Percentiles rank a stretch among this genome's conserved stretches.
These are phyloP conservation scores for Lates calcarifer DNA, from an alignment of 2,113 vertebrate species.

Conservation along the genomic window DNA sequence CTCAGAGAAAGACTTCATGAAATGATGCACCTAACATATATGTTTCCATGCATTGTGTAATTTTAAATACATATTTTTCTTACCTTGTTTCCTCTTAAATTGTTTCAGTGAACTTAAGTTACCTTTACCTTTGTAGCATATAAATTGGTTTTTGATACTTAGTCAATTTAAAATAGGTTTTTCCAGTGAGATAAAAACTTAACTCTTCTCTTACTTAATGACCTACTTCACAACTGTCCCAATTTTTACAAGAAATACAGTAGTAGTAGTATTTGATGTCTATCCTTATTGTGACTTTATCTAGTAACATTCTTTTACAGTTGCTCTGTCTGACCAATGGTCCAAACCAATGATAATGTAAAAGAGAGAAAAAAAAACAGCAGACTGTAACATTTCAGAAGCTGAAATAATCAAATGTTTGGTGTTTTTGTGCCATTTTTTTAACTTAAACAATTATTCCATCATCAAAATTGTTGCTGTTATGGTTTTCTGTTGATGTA, in stretches of 20 bases:
- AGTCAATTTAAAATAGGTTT: too few relatives aligned
- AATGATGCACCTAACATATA: not conserved
- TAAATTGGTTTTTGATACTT: not conserved
- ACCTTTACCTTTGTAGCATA: not conserved
- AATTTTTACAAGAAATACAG: not conserved
- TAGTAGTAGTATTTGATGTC: not conserved
- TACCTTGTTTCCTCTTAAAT: not conserved
- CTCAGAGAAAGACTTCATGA: not conserved
- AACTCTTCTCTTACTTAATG: not conserved
- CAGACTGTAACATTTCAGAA: not conserved
- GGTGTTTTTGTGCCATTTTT: not conserved
- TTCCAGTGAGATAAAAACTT: not conserved
- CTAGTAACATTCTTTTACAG: not conserved
- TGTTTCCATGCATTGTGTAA: not conserved
- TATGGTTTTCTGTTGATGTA: not conserved
- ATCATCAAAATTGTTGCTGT: not conserved
- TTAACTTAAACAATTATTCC: not conserved
- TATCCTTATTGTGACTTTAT: not conserved
- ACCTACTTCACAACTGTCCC: not conserved
- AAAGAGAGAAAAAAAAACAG: not conserved
- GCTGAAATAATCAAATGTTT: not conserved
- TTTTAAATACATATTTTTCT: not conserved
- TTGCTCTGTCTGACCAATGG: not conserved
- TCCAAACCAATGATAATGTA: not conserved
- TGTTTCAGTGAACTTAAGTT: not conserved